phyloP scores from a whole-genome alignment of 2,797 vertebrate genomes.

The Coracias cyanogaster region DNA sequence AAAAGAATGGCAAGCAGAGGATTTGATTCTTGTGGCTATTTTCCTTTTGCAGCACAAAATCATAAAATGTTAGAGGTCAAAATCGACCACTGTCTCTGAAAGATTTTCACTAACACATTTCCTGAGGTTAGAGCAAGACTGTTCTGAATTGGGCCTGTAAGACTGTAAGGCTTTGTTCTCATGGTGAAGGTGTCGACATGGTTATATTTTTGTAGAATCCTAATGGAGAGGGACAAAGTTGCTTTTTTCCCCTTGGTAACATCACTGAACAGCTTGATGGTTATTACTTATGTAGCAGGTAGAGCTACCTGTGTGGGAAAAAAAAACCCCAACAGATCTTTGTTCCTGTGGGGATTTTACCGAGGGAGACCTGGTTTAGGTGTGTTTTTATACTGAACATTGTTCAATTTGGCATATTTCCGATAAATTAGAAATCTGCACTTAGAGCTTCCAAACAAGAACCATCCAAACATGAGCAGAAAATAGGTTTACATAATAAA shows the following conservation, averaged over 20 bases:
- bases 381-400: neutral
- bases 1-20: neutral
- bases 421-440: neutral
- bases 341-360: neutral
- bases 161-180: neutral
- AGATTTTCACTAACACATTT: neutral
- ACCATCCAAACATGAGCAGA: neutral
- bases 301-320: neutral
- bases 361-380: neutral
- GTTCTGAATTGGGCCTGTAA: neutral
- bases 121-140: neutral
- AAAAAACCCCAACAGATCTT: neutral
- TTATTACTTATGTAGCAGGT: neutral
- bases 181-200: neutral
- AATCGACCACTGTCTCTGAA: neutral
- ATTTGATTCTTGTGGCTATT: neutral
- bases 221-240: neutral
- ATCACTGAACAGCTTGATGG: neutral
- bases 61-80: neutral
- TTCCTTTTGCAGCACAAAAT: neutral
- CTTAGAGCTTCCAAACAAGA: neutral
- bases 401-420: neutral
- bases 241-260: neutral
- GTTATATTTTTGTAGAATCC: neutral
- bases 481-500: neutral